Conservation (phyloP, 2,888 invertebrate genomes). For the Esperia sulphurella region DNA sequence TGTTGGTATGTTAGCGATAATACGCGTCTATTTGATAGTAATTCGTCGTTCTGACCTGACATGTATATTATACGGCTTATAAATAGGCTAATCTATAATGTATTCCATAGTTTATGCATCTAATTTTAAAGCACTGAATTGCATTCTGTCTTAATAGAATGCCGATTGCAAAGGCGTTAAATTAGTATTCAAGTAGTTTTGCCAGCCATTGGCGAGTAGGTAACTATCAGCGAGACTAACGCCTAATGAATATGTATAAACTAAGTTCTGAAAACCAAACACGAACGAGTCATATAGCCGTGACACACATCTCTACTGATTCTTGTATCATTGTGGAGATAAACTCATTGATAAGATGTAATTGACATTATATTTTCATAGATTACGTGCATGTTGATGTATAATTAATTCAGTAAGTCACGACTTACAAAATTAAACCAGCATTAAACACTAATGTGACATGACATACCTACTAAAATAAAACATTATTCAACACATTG, state of each 20-base stretch:
- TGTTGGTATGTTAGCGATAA: slow-evolving; percentile 24
- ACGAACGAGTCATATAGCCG: slow-evolving; percentile 55
- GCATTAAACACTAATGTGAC: no score
- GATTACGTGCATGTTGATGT: no score
- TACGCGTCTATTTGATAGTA: slow-evolving; percentile 28
- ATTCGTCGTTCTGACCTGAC: slow-evolving; percentile 26
- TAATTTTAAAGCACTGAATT: no score
- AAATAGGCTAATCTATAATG: no score
- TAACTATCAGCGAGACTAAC: slow-evolving; percentile 41
- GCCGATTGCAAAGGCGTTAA: slow-evolving; percentile 38
- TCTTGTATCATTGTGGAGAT: slow-evolving; percentile 17
- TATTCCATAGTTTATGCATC: no score
- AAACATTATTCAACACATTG: slow-evolving; percentile 20
- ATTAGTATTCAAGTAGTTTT: slow-evolving; percentile 65
- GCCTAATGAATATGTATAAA: slow-evolving; percentile 69
- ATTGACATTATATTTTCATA: neutral
- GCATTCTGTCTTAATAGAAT: no score
- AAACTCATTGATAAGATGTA: neutral
- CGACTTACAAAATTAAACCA: neutral
- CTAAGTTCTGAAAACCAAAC: slow-evolving; percentile 44
- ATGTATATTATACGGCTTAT: no score
- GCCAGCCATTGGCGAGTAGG: slow-evolving; percentile 58
- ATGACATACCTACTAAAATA: slow-evolving; percentile 11
- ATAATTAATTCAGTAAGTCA: no score
- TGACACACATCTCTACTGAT: slow-evolving; percentile 64